Evolutionary conservation across 2,797 vertebrate genomes (phyloP).

Genomic region (Hafferia zeledoni): DNA sequence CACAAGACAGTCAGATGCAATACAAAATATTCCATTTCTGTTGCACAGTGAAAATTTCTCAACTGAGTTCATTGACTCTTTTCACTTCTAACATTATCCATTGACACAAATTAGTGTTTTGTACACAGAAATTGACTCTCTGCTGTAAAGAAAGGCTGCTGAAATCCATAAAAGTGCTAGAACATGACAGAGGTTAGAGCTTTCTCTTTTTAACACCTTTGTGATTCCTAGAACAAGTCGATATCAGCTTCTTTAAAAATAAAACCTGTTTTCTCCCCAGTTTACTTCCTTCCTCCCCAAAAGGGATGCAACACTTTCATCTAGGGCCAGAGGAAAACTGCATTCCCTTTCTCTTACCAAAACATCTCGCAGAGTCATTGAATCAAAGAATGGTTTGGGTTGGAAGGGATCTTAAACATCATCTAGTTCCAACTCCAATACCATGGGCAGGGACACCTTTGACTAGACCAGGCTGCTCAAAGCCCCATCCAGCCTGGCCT

Average conservation of each 20-base stretch:
- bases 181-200: background rate
- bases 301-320: background rate
- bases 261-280: background rate
- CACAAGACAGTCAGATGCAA: background rate
- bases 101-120: background rate
- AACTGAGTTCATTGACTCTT: background rate
- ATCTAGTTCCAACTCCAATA: background rate
- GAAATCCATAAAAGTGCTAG: background rate
- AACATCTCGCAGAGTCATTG: background rate
- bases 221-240: background rate
- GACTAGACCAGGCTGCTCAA: background rate
- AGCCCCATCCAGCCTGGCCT: background rate
- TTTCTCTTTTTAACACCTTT: background rate
- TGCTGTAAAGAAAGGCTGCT: background rate
- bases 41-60: background rate
- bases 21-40: background rate
- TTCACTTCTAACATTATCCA: background rate
- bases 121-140: fast-evolving
- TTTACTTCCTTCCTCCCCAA: background rate
- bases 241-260: background rate
- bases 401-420: background rate
- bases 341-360: background rate
- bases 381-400: background rate
- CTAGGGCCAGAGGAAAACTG: background rate
- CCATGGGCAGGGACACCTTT: background rate